Evolutionary conservation across 2,888 invertebrate genomes (phyloP), one percentile per base, ranked within the genome.

Genomic region (Siphonodentalium dalli): DNA sequence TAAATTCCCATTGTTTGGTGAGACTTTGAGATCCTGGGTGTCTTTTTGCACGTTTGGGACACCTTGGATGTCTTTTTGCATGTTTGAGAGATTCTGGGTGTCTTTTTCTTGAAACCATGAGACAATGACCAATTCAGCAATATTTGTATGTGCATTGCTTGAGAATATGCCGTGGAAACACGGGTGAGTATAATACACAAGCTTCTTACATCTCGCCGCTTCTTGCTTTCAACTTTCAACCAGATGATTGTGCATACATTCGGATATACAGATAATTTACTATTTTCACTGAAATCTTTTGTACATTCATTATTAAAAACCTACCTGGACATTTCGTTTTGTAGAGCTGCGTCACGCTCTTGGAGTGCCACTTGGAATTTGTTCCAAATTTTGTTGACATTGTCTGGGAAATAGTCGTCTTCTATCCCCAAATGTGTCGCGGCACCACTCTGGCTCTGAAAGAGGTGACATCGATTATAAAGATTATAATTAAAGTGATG

Each of bases 291-390:
- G 31, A 29, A 13, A 29, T 29, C 31, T 29, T 29, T 29, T 11
- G 13, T 29, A 29, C 9, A 29, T 29, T n/a, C 31, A 29, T 11
- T 29, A 29, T n/a, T 11, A 9, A 29, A 29, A 6, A 40, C 20
- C 13, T 52, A 77, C 79, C 78, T 72, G 51, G 77, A 62, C 23
- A 78, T 66, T 65, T 97, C 96, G 74, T 95, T 93, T 70, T 90
- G 88, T 50, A 97, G 88, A 60, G 92, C 90, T 56, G 91, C 87
- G 80, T 97, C 96, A 54, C 94, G 86, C 82, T 96, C 95, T 81
- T 94, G 91, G 78, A 93, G 89, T 26, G 93, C 89, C 80, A 90
- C 88, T 84, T 93, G 88, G 75, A 96, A 86, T 46, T 91, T 87
- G 80, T 75, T 77, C 83, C 83, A 84, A 28, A 78, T 61, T 28